Evolutionary conservation across 2,888 invertebrate species (phyloP).

Genomic region (Priocnemis perturbator): DNA sequence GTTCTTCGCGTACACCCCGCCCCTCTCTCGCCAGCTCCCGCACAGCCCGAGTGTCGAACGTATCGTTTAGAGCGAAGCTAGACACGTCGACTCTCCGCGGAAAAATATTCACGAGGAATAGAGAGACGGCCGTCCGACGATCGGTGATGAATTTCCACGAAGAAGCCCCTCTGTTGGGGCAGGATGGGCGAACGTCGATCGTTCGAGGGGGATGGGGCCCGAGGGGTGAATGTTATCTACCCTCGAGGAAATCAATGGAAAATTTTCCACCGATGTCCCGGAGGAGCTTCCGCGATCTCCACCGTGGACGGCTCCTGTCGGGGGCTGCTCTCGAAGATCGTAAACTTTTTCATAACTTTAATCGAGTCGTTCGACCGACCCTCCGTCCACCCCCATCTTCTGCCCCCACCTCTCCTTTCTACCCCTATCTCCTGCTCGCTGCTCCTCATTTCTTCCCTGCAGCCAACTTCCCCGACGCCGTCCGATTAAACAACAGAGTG

Average conservation of each 20-base stretch:
- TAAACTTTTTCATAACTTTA: conserved; percentile 63
- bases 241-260: conserved; percentile 30
- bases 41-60: conserved; percentile 7
- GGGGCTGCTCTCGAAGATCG: conserved; percentile 27
- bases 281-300: conserved; percentile 9
- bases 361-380: conserved; percentile 49
- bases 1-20: neutral
- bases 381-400: conserved; percentile 1
- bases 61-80: neutral
- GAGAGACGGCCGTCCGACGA: too few relatives aligned
- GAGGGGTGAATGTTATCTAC: conserved; percentile 6
- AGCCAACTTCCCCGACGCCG: neutral
- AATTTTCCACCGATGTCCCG: conserved; percentile 16
- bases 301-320: conserved; percentile 15
- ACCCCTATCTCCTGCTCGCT: neutral
- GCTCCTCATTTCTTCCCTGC: neutral
- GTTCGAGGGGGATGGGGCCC: neutral
- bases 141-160: too few relatives aligned
- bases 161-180: too few relatives aligned
- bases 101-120: too few relatives aligned
- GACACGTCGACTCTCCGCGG: neutral
- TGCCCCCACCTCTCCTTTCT: neutral
- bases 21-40: neutral
- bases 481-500: conserved; percentile 4
- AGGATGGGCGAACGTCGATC: conserved; percentile 13